These are phyloP conservation scores for Dendronephthya gigantea DNA, from an alignment of 64 coral and sea anemone species.

Conservation along the genomic window DNA sequence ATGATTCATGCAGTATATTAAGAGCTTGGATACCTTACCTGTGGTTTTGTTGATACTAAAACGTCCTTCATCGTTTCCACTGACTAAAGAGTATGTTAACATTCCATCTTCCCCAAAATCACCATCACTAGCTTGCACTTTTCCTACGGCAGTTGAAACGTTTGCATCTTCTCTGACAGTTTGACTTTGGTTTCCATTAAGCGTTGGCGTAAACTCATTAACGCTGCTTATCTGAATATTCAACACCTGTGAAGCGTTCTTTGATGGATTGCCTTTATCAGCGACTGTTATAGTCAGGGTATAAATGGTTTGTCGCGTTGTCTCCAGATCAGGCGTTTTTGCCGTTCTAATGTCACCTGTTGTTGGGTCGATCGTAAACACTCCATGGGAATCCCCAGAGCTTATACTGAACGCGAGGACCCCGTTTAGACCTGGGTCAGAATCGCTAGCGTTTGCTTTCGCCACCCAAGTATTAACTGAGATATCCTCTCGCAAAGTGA, in stretches of 20 bases:
- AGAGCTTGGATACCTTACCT: too few relatives aligned
- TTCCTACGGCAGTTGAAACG: slow-evolving; percentile 18
- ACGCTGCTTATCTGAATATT: slow-evolving; percentile 47
- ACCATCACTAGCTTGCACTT: slow-evolving; percentile 47
- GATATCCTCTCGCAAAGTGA: not conserved
- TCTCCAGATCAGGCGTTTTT: not conserved
- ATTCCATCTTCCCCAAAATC: slow-evolving; percentile 54
- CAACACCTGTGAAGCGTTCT: slow-evolving; percentile 12
- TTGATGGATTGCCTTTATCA: not conserved
- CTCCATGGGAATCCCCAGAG: not conserved
- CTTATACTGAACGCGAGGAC: not conserved
- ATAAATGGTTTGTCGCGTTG: not conserved
- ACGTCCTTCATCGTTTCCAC: slow-evolving; percentile 46
- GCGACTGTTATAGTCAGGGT: not conserved
- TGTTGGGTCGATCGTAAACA: not conserved
- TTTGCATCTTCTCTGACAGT: slow-evolving; percentile 34
- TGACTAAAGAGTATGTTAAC: slow-evolving; percentile 40
- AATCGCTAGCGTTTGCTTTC: not conserved
- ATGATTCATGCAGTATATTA: too few relatives aligned
- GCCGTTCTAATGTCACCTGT: not conserved
- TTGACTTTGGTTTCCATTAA: slow-evolving; percentile 22
- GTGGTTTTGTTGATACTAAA: too few relatives aligned
- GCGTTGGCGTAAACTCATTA: slow-evolving; percentile 56
- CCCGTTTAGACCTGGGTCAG: not conserved
- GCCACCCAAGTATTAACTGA: not conserved